Evolutionary conservation across 2,113 vertebrate genomes (phyloP).

Genomic region (Lepus americanus): DNA sequence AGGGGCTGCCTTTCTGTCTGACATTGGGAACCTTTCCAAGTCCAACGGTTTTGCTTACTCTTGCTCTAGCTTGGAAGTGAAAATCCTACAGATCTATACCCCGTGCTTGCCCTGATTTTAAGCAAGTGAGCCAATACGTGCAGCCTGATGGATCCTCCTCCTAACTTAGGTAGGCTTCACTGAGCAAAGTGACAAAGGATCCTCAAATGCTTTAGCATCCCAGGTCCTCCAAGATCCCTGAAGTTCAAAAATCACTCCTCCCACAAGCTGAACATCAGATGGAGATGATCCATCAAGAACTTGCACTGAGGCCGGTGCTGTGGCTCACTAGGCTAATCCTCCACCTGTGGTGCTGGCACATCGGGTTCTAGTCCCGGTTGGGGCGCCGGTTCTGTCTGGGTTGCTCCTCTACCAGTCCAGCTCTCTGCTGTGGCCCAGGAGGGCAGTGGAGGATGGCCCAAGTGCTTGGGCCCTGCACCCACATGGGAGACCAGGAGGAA

Average conservation of each 20-base stretch:
- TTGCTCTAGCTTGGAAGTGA: neutral
- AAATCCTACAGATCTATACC: neutral
- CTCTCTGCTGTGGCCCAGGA: too few species aligned
- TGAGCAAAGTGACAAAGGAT: neutral
- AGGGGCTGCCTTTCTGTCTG: neutral
- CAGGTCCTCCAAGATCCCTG: neutral
- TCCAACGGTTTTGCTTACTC: neutral
- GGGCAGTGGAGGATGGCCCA: too few species aligned
- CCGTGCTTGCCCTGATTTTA: neutral
- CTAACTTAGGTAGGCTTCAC: neutral
- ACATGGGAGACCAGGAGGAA: too few species aligned
- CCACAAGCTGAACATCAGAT: neutral
- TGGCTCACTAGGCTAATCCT: too few species aligned
- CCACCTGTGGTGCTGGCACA: too few species aligned
- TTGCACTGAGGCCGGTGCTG: neutral
- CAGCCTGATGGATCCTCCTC: neutral
- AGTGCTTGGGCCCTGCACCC: too few species aligned
- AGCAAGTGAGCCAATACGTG: neutral
- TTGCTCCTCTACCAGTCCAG: too few species aligned
- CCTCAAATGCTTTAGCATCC: neutral
- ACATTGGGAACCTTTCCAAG: neutral
- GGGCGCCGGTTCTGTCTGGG: too few species aligned
- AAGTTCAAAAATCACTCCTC: slow-evolving; percentile 30
- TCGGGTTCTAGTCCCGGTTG: too few species aligned
- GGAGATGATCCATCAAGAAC: slow-evolving; percentile 3